Percentiles rank a stretch among this genome's conserved stretches.
phyloP scores from a whole-genome alignment of 2,113 vertebrate species.

The Piaya cayana region DNA sequence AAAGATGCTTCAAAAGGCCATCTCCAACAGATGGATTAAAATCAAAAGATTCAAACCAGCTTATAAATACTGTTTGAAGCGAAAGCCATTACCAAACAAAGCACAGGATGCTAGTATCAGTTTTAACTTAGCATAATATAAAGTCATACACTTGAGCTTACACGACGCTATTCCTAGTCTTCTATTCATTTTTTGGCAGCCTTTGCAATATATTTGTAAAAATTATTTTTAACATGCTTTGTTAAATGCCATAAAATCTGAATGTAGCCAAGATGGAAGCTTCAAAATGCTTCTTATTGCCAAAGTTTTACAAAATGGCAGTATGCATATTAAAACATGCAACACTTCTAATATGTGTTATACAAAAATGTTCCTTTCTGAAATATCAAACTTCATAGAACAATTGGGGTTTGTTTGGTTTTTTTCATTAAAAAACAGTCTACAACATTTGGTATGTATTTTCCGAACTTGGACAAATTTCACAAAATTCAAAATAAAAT shows the following conservation, averaged over 20 bases:
- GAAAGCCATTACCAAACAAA: constrained; percentile 35
- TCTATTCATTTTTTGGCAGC: constrained; percentile 26
- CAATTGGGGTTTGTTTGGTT: not conserved
- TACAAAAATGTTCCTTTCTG: constrained; percentile 44
- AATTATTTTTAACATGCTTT: constrained; percentile 46
- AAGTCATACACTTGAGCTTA: constrained; percentile 23
- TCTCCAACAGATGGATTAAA: constrained; percentile 14
- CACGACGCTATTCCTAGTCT: constrained; percentile 13
- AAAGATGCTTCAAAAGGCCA: constrained; percentile 35
- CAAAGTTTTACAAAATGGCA: constrained; percentile 62
- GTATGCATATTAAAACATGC: constrained; percentile 60
- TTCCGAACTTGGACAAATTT: constrained; percentile 50
- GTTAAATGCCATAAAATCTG: constrained; percentile 4
- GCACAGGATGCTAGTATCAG: not conserved
- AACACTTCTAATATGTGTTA: constrained; percentile 21
- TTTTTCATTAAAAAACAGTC: constrained; percentile 25
- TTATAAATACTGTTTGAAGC: constrained; percentile 33
- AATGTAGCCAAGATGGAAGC: constrained; percentile 39
- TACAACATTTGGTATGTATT: constrained; percentile 46
- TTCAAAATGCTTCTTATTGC: constrained; percentile 67
- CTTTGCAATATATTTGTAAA: constrained; percentile 17
- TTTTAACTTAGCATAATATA: not conserved
- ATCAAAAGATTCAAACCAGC: not conserved
- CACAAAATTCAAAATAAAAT: constrained; percentile 65
- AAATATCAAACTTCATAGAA: constrained; percentile 58